These are phyloP conservation scores for Atethmia centrago DNA, from an alignment of 2,888 invertebrate species.

Conservation along the genomic window DNA sequence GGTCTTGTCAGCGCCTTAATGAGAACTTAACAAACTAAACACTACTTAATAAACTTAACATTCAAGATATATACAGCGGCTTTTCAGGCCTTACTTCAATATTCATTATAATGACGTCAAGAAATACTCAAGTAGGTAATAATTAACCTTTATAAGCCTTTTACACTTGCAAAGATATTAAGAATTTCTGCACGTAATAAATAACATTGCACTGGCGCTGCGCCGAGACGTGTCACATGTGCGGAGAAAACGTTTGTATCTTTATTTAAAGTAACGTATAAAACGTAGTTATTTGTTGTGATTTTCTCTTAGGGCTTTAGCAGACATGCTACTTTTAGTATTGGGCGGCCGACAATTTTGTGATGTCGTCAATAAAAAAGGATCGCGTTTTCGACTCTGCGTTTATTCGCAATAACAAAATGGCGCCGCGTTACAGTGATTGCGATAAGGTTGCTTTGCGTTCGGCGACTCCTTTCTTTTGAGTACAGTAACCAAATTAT, in stretches of 20 bases:
- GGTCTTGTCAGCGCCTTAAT: no score
- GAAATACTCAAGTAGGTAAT: slow-evolving; percentile 2
- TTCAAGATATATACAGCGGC: not conserved
- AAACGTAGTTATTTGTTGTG: slow-evolving; percentile 2
- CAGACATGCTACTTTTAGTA: not conserved
- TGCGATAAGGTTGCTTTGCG: not conserved
- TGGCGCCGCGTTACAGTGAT: not conserved
- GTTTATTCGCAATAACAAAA: no score
- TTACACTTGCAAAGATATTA: slow-evolving; percentile 32
- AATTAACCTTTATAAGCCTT: slow-evolving; percentile 8
- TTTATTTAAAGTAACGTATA: slow-evolving; percentile 8
- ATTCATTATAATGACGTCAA: slow-evolving; percentile 11
- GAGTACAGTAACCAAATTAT: not conserved
- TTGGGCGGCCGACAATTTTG: not conserved
- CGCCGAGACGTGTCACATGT: slow-evolving; percentile 13
- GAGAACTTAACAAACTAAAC: no score
- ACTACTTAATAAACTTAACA: not conserved
- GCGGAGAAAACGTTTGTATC: slow-evolving; percentile 23
- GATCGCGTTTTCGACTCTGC: not conserved
- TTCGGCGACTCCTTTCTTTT: not conserved
- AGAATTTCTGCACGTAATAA: slow-evolving; percentile 40
- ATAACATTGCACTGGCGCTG: slow-evolving; percentile 24
- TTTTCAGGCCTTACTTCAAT: slow-evolving; percentile 6
- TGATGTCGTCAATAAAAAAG: not conserved
- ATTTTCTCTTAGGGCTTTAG: not conserved